Evolutionary conservation across 2,888 invertebrate species (phyloP).

Genomic region (Cactoblastis cactorum): DNA sequence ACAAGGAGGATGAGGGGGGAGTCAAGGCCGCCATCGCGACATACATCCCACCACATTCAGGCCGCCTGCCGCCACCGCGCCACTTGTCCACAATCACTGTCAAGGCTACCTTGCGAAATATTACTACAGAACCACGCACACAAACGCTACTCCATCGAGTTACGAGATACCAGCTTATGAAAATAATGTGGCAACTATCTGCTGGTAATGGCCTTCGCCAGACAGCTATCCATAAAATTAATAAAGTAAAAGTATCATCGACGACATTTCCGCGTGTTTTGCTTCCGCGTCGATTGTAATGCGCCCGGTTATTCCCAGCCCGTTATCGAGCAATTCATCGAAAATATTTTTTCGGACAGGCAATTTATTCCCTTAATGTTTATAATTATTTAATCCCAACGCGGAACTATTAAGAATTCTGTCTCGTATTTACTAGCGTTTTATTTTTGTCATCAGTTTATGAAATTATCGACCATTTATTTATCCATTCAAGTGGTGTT

Average conservation of each 20-base stretch:
- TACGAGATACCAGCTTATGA: constrained; percentile 48
- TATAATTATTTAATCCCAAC: constrained; percentile 15
- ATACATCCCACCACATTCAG: constrained; percentile 73
- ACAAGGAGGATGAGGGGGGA: constrained; percentile 57
- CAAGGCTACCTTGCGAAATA: constrained; percentile 73
- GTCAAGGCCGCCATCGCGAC: constrained; percentile 70
- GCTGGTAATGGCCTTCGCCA: constrained; percentile 43
- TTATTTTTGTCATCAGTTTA: constrained; percentile 1
- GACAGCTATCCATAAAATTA: constrained; percentile 30
- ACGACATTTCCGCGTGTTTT: constrained; percentile 16
- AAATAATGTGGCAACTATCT: constrained; percentile 48
- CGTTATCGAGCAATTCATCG: constrained; percentile 17
- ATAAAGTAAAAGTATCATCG: constrained; percentile 25
- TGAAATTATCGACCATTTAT: constrained; percentile 19
- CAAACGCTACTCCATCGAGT: constrained; percentile 29
- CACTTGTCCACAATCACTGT: constrained; percentile 64
- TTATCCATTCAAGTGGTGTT: constrained; percentile 39
- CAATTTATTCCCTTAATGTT: neutral
- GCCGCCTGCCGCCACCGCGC: constrained; percentile 59
- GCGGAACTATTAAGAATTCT: no score
- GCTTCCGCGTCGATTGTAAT: constrained; percentile 14
- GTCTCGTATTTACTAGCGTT: constrained; percentile 20
- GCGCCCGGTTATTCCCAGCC: constrained; percentile 21
- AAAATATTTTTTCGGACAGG: constrained; percentile 9
- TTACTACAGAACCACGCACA: constrained; percentile 27